Conservation (phyloP, 2,113 vertebrate genomes). For the Protobothrops flavoviridis region DNA sequence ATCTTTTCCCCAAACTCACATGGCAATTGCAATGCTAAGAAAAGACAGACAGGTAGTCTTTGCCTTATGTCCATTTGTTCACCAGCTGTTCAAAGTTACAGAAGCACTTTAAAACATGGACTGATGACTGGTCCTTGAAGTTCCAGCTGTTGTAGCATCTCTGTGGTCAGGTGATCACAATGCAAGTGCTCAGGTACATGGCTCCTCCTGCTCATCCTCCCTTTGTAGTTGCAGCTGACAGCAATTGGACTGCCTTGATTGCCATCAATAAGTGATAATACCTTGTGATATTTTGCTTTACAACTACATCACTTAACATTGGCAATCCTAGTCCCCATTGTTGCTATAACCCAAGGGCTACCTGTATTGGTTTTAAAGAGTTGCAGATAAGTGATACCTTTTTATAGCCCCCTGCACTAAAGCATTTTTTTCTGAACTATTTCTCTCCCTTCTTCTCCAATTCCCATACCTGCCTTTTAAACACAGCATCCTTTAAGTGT, state of each 20-base stretch:
- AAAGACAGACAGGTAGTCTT: background rate
- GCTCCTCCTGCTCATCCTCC: background rate
- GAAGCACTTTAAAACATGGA: background rate
- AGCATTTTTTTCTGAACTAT: background rate
- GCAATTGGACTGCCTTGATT: background rate
- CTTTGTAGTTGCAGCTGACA: background rate
- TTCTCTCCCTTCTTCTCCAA: background rate
- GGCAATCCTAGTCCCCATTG: background rate
- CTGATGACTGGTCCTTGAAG: background rate
- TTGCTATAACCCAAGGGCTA: background rate
- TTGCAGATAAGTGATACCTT: background rate
- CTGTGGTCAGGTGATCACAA: background rate
- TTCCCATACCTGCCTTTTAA: background rate
- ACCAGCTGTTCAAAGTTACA: background rate
- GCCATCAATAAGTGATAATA: background rate
- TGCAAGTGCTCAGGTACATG: background rate
- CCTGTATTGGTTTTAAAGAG: background rate
- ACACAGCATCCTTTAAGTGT: background rate
- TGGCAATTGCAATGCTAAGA: background rate
- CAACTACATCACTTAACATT: background rate
- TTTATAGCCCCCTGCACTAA: background rate
- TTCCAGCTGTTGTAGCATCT: background rate
- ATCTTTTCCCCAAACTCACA: background rate
- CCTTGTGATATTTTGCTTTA: background rate
- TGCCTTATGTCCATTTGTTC: background rate